phyloP scores from a whole-genome alignment of 1,140 invertebrate species.

The Papilio xuthus region DNA sequence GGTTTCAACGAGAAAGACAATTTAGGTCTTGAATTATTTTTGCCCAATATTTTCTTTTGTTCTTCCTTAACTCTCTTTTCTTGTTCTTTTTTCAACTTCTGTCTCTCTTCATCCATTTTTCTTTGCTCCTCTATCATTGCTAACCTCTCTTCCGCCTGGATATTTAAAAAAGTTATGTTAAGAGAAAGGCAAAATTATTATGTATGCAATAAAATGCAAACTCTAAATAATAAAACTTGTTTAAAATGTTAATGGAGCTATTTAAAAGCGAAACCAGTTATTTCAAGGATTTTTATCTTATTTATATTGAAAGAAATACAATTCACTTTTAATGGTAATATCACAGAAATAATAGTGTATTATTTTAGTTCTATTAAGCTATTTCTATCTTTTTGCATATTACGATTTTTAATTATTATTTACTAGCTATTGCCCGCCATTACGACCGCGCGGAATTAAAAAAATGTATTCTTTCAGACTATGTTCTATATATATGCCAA shows the following conservation, averaged over 20 bases:
- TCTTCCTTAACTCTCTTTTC: slow-evolving; percentile 96
- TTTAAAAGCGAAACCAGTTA: slow-evolving; percentile 8
- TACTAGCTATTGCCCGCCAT: no score
- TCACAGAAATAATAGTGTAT: not conserved
- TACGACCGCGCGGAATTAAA: no score
- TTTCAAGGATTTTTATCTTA: not conserved
- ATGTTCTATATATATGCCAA: no score
- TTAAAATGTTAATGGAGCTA: not conserved
- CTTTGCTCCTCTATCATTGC: slow-evolving; percentile 98
- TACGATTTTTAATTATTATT: no score
- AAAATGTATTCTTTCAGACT: no score
- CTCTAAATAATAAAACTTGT: slow-evolving; percentile 8
- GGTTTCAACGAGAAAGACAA: slow-evolving; percentile 95
- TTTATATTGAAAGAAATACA: not conserved
- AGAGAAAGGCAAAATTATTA: no score
- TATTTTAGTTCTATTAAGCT: not conserved
- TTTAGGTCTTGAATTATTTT: slow-evolving; percentile 98
- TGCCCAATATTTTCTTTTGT: slow-evolving; percentile 98
- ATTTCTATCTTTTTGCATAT: not conserved
- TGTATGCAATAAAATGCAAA: not conserved
- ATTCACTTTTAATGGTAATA: not conserved
- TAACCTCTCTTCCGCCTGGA: slow-evolving; percentile 97
- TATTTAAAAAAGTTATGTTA: slow-evolving; percentile 33
- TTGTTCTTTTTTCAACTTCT: slow-evolving; percentile 95
- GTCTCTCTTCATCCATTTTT: slow-evolving; percentile 96